Evolutionary conservation across 2,113 vertebrate species (phyloP), one percentile per base, ranked within the genome.

Genomic region (Ploceus nigricollis): DNA sequence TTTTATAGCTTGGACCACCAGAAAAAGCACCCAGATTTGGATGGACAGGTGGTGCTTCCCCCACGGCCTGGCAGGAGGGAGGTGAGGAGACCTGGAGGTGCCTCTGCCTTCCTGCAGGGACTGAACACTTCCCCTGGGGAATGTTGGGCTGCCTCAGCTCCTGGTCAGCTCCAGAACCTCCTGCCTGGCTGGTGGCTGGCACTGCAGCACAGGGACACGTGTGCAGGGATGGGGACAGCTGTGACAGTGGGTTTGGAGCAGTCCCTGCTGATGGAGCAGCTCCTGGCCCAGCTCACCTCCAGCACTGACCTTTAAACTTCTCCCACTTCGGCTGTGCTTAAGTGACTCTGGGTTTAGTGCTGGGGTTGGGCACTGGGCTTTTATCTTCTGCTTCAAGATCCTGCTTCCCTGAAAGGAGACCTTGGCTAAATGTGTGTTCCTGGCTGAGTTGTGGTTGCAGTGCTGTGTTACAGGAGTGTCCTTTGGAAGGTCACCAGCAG

Each of bases 11-110:
- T 27, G 39, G 35, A 13, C 63, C 35, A 25, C 23, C 35, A 20
- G 35, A 11, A 69, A 30, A 27, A 44, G 19, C 30, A 12, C 15
- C 39, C 5, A 16, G 21, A 35, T 57, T 25, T 57, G 13, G 24
- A 23, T 63, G 58, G 57, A 8, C 1, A 5, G 63, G 27, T 44
- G 68, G 27, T 14, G 25, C 76, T 79, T 70, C 10, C 6, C 44
- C 30, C n/a, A 19, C 1, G 1, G n/a, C 58, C 37, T 47, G 2
- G 0, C 39, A 33, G 66, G 64, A 31, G 4, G 0, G 19, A 27
- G 44, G 28, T 18, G 68, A 56, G 39, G 39, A n/a, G 40, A 54
- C 7, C 2, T 47, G 50, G 60, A 4, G 2, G 15, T 27, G 60
- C 13, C 50, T 48, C 22, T 53, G 39, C 50, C 30, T 48, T 22